These are phyloP conservation scores for Ferdinandea cuprea DNA, from an alignment of 2,888 invertebrate genomes.

Conservation along the genomic window DNA sequence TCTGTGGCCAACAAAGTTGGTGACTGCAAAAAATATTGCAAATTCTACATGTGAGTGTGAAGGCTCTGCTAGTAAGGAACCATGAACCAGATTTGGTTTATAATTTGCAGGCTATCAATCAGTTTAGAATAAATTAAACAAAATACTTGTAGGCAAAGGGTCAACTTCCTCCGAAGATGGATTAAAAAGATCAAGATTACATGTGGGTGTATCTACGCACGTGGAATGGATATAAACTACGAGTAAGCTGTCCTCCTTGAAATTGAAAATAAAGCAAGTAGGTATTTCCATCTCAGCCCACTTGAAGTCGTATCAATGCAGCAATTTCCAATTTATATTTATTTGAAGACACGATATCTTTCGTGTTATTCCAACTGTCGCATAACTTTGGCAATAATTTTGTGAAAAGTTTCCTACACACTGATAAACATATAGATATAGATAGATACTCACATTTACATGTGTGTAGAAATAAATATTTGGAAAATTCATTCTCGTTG, in stretches of 20 bases:
- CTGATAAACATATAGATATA: no score
- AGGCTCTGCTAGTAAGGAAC: no score
- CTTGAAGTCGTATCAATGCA: slow-evolving; percentile 44
- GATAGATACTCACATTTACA: slow-evolving; percentile 37
- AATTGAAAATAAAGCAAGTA: slow-evolving; percentile 27
- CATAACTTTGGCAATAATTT: slow-evolving; percentile 79
- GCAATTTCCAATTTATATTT: slow-evolving; percentile 52
- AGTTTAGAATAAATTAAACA: slow-evolving; percentile 55
- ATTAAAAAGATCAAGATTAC: slow-evolving; percentile 43
- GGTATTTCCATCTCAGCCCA: not conserved
- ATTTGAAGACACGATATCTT: slow-evolving; percentile 73
- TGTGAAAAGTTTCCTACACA: slow-evolving; percentile 63
- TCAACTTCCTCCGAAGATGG: slow-evolving; percentile 1
- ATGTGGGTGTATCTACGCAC: no score
- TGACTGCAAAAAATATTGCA: slow-evolving; percentile 22
- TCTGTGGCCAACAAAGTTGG: slow-evolving; percentile 8
- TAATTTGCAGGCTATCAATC: slow-evolving; percentile 45
- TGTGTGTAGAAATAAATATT: slow-evolving; percentile 55
- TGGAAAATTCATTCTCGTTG: slow-evolving; percentile 22
- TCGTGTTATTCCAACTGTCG: slow-evolving; percentile 78
- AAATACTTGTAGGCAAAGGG: slow-evolving; percentile 37
- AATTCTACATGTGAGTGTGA: slow-evolving; percentile 18
- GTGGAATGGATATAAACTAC: no score
- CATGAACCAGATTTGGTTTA: no score
- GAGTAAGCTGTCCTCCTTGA: not conserved